Percentiles rank a stretch among this genome's conserved stretches.
Conservation (phyloP, 2,888 invertebrate genomes). For the Papilio protenor region DNA sequence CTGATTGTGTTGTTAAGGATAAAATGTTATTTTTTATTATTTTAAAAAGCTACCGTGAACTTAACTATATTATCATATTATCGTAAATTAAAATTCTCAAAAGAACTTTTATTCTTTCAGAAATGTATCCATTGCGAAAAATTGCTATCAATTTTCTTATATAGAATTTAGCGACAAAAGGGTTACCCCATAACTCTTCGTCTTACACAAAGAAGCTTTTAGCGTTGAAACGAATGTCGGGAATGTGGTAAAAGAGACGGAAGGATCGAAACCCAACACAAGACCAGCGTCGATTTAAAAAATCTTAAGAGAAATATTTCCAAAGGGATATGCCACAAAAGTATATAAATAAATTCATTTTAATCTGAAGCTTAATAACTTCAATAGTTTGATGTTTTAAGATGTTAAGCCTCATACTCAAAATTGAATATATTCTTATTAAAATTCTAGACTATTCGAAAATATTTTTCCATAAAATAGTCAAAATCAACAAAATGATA, state of each 20-base stretch:
- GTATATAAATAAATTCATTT: not conserved
- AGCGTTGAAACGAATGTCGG: conserved; percentile 37
- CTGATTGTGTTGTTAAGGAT: too few species aligned
- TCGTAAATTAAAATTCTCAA: not conserved
- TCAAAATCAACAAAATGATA: not conserved
- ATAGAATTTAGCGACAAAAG: conserved; percentile 37
- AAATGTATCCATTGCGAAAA: not conserved
- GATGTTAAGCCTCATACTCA: too few species aligned
- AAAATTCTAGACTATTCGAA: too few species aligned
- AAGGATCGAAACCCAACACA: conserved; percentile 32
- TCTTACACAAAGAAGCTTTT: conserved; percentile 44
- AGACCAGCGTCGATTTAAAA: conserved; percentile 8
- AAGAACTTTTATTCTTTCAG: not conserved
- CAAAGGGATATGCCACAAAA: not conserved
- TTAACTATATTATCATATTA: not conserved
- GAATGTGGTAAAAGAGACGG: conserved; percentile 30
- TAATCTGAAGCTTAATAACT: not conserved
- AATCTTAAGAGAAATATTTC: not conserved
- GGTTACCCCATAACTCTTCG: conserved; percentile 35
- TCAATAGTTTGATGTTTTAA: not conserved
- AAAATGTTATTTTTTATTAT: too few species aligned
- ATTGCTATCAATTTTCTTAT: conserved; percentile 13
- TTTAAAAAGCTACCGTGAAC: not conserved
- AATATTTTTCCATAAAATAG: too few species aligned
- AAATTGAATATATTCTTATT: too few species aligned